Evolutionary conservation across 2,113 vertebrate species (phyloP).

Genomic region (Dicaeum eximium): DNA sequence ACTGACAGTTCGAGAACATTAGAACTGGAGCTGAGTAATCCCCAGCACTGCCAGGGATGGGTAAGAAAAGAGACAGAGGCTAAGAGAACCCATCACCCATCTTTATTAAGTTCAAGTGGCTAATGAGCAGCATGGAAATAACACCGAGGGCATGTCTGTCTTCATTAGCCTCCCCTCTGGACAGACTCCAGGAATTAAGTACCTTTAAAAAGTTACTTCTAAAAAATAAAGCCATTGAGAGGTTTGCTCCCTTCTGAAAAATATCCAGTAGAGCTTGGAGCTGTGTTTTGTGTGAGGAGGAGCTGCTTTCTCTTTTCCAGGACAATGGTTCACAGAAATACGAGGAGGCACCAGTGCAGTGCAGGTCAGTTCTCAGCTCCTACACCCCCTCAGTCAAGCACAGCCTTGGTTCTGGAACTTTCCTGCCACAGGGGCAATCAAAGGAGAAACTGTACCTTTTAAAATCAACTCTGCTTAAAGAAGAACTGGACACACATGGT

Average conservation of each 20-base stretch:
- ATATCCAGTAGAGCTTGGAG: neutral
- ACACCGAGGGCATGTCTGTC: neutral
- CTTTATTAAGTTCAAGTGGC: conserved; percentile 53
- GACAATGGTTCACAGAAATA: neutral
- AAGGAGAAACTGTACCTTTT: neutral
- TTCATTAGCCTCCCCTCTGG: neutral
- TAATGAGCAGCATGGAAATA: neutral
- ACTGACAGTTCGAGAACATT: rapidly evolving
- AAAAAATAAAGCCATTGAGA: conserved; percentile 53
- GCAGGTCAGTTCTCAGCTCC: neutral
- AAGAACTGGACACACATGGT: rapidly evolving
- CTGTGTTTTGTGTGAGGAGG: neutral
- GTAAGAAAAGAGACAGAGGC: neutral
- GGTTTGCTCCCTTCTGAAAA: conserved; percentile 67
- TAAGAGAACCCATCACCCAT: neutral
- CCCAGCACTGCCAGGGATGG: neutral
- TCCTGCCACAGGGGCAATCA: neutral
- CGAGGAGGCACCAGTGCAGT: neutral
- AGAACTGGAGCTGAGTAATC: neutral
- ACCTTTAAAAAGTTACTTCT: conserved; percentile 43
- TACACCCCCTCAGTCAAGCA: too few relatives aligned
- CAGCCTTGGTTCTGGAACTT: neutral
- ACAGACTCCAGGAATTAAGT: neutral
- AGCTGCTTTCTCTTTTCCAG: neutral
- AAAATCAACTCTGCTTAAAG: too few relatives aligned